Evolutionary conservation across 2,113 vertebrate genomes (phyloP).

Genomic region (Dendropsophus ebraccatus): DNA sequence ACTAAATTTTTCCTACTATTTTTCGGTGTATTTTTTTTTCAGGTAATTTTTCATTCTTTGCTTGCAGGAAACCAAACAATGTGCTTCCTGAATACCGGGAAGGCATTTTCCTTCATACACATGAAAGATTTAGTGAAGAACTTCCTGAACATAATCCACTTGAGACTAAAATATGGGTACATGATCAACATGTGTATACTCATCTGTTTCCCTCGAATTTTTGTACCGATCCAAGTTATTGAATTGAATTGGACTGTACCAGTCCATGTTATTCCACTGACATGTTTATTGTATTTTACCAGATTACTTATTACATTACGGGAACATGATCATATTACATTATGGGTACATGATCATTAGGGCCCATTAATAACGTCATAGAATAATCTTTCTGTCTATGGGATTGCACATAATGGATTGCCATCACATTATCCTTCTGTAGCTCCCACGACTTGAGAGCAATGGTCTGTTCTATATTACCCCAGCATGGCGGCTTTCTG

Average conservation of each 20-base stretch:
- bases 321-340: too few species aligned
- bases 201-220: background rate
- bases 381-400: too few species aligned
- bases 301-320: background rate
- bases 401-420: background rate
- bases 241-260: too few species aligned
- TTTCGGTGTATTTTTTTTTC: background rate
- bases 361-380: too few species aligned
- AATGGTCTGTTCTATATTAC: background rate
- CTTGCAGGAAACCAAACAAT: background rate
- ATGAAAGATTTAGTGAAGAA: background rate
- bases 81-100: background rate
- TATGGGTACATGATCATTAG: too few species aligned
- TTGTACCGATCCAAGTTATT: background rate
- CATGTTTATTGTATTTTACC: background rate
- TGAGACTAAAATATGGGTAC: background rate
- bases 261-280: background rate
- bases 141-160: conserved; percentile 7
- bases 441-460: background rate
- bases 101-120: background rate
- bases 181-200: background rate
- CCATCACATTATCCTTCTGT: background rate
- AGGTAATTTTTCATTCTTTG: background rate
- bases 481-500: background rate
- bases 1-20: background rate